Percentiles rank a stretch among this genome's conserved stretches.
These are phyloP conservation scores for Diplogasteroides magnus DNA, from an alignment of 1,140 invertebrate genomes.

Conservation along the genomic window DNA sequence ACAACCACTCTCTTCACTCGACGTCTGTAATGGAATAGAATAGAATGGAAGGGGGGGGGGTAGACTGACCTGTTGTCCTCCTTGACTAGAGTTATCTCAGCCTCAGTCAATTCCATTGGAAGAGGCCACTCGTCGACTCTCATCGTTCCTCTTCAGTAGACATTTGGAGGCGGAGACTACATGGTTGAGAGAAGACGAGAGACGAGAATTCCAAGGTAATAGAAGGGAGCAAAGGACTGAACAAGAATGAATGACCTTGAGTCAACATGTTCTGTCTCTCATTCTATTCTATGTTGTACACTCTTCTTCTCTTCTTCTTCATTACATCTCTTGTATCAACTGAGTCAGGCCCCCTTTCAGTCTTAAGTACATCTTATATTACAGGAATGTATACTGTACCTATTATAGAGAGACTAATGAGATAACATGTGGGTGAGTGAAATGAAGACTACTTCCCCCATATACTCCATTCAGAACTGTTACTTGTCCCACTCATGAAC, in stretches of 20 bases:
- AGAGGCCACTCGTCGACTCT: too few relatives aligned
- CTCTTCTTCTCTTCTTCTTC: background rate
- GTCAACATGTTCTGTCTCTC: background rate
- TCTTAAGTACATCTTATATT: background rate
- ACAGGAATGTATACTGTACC: slow-evolving; percentile 50
- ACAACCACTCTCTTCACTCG: background rate
- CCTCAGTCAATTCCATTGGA: background rate
- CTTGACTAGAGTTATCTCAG: background rate
- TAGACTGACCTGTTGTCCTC: background rate
- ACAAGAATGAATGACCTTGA: background rate
- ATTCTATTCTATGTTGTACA: background rate
- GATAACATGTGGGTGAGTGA: slow-evolving; percentile 47
- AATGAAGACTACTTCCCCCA: background rate
- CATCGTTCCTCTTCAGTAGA: too few relatives aligned
- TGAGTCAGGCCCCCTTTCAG: background rate
- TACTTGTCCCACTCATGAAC: slow-evolving; percentile 44
- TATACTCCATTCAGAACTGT: slow-evolving; percentile 38
- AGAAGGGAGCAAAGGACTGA: background rate
- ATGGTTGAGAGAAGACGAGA: background rate
- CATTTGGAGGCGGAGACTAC: too few relatives aligned
- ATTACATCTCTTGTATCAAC: background rate
- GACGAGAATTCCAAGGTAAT: background rate
- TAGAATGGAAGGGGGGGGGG: background rate
- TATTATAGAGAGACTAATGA: slow-evolving; percentile 49
- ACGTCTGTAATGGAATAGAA: background rate